phyloP scores from a whole-genome alignment of 2,888 invertebrate genomes.

The Protonemura montana region DNA sequence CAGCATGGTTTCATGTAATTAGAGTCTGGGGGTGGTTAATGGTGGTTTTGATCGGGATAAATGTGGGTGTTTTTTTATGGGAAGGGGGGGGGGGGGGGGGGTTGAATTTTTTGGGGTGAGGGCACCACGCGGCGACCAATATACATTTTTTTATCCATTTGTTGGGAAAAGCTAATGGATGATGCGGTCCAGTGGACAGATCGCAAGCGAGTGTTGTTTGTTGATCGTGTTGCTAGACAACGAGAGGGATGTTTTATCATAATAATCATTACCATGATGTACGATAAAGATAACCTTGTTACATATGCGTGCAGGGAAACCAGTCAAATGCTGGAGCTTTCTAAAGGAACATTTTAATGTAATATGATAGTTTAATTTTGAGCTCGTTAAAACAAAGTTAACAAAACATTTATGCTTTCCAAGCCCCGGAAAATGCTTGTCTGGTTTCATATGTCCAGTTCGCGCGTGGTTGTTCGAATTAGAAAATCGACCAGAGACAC shows the following conservation, averaged over 20 bases:
- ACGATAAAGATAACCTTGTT: conserved; percentile 18
- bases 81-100: background rate
- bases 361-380: conserved; percentile 18
- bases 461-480: background rate
- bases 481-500: background rate
- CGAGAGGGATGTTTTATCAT: conserved; percentile 25
- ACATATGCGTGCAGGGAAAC: background rate
- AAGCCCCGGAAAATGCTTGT: background rate
- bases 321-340: background rate
- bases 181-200: conserved; percentile 8
- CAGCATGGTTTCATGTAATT: conserved; percentile 35
- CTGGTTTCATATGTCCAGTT: background rate
- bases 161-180: conserved; percentile 35
- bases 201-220: background rate
- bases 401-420: background rate
- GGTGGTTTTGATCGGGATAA: background rate
- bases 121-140: conserved; percentile 19
- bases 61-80: background rate
- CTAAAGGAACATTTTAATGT: conserved; percentile 3
- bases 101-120: too few species aligned
- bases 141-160: conserved; percentile 23
- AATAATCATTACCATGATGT: conserved; percentile 30
- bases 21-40: conserved; percentile 15
- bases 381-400: conserved; percentile 14
- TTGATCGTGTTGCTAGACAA: background rate